Conservation (phyloP, 2,113 vertebrate genomes). For the Saccopteryx leptura region DNA sequence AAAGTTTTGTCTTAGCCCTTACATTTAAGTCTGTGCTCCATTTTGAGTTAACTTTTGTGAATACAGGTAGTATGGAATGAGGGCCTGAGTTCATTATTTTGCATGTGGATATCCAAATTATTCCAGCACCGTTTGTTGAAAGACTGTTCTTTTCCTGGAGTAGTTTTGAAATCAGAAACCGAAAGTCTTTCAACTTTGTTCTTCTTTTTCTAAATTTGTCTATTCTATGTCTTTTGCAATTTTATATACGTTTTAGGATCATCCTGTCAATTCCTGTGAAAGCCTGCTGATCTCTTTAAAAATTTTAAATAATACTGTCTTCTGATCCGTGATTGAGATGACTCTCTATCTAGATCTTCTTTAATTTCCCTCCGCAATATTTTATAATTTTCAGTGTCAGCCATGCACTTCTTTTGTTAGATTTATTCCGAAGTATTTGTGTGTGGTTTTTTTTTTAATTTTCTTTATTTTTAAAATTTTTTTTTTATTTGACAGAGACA, state of each 20-base stretch:
- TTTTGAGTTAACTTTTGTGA: neutral
- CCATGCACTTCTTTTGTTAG: neutral
- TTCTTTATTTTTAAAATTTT: no score
- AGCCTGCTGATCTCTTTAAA: neutral
- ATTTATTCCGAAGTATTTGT: neutral
- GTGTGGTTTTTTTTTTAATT: neutral
- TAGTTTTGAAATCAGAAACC: slow-evolving; percentile 14
- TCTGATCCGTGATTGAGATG: neutral
- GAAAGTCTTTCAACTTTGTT: neutral
- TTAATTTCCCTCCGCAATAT: neutral
- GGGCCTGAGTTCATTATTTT: neutral
- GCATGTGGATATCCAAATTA: neutral
- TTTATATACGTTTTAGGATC: neutral
- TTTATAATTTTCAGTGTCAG: neutral
- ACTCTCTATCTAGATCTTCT: neutral
- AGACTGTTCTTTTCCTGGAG: neutral
- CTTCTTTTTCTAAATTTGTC: neutral
- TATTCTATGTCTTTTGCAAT: neutral
- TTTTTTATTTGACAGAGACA: no score
- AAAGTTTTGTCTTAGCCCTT: neutral
- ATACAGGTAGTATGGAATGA: neutral
- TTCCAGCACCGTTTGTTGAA: neutral
- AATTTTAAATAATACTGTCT: neutral
- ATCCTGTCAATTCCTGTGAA: neutral
- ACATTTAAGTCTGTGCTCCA: neutral